Evolutionary conservation across 2,888 invertebrate species (phyloP), one percentile per base, ranked within the genome.

Genomic region (Hypselothyrea guttata): DNA sequence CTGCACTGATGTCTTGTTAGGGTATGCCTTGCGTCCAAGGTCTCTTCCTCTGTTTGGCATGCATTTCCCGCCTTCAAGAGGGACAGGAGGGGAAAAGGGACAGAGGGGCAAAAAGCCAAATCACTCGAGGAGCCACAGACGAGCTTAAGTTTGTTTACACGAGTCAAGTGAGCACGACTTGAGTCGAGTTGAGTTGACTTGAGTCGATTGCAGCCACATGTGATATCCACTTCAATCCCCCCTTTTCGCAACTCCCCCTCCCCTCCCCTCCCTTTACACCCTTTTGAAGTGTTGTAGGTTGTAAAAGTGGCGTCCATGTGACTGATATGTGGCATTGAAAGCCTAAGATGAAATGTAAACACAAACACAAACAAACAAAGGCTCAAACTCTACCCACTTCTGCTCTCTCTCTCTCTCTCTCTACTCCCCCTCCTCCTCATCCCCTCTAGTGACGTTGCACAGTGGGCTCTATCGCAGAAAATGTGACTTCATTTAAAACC

Each of bases 331-430:
- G 61, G 71, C 71, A 67, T 52, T 49, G 74, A 58, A 63, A 69
- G 55, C 82, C 67, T 84, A 82, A 78, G 63, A 77, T 75, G 69
- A 77, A 75, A 82, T 84, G 85, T 78, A 82, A 84, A 82, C 78
- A 84, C 54, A 74, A 69, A 28, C 55, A 22, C 18, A 46, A 15
- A 9, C 41, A 30, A 31, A 34, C n/a, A 11, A 28, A 42, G n/a
- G 15, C 15, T n/a, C n/a, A n/a, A n/a, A n/a, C n/a, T n/a, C n/a
- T n/a, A n/a, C n/a, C n/a, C n/a, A n/a, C n/a, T n/a, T n/a, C n/a
- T n/a, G n/a, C n/a, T n/a, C n/a, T n/a, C 30, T 1, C 37, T 31
- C 15, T 12, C 55, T 33, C 2, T 16, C 16, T 15, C 1, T n/a
- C 15, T 28, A 27, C 37, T 13, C 16, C 15, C n/a, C 16, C 18